Evolutionary conservation across 2,113 vertebrate genomes (phyloP).

Genomic region (Herpetotheres cachinnans): DNA sequence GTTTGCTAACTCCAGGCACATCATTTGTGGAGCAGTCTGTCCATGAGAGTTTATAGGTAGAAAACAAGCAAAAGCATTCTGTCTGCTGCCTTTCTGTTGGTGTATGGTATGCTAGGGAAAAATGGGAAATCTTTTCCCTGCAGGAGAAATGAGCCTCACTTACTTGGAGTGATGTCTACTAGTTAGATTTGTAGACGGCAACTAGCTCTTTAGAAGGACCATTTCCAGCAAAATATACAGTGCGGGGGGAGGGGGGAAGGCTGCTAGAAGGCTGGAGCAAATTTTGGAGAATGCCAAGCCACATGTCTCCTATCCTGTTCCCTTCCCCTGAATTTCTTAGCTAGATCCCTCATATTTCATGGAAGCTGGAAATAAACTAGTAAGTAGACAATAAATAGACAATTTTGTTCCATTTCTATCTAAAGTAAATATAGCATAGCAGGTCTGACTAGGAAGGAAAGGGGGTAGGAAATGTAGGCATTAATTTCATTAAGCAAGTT

Average conservation of each 20-base stretch:
- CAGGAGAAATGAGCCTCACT: neutral
- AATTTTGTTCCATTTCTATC: neutral
- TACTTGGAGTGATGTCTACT: neutral
- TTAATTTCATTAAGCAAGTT: neutral
- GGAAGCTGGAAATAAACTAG: neutral
- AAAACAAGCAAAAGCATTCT: neutral
- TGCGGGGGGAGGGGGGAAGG: rapidly evolving
- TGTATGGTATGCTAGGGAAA: neutral
- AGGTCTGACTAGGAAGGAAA: neutral
- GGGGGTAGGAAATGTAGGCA: neutral
- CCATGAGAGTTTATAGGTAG: neutral
- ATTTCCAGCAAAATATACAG: neutral
- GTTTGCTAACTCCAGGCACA: neutral
- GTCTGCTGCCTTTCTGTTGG: neutral
- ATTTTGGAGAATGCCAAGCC: neutral
- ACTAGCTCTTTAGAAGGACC: neutral
- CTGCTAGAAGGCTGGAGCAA: neutral
- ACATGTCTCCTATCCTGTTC: neutral
- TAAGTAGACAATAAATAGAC: neutral
- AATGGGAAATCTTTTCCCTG: neutral
- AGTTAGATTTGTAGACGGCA: neutral
- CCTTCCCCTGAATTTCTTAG: neutral
- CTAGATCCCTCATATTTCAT: neutral
- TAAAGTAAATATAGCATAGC: neutral
- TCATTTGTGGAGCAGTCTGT: neutral